Evolutionary conservation across 92 coral and sea anemone species (phyloP).

Genomic region (Nematostella vectensis): DNA sequence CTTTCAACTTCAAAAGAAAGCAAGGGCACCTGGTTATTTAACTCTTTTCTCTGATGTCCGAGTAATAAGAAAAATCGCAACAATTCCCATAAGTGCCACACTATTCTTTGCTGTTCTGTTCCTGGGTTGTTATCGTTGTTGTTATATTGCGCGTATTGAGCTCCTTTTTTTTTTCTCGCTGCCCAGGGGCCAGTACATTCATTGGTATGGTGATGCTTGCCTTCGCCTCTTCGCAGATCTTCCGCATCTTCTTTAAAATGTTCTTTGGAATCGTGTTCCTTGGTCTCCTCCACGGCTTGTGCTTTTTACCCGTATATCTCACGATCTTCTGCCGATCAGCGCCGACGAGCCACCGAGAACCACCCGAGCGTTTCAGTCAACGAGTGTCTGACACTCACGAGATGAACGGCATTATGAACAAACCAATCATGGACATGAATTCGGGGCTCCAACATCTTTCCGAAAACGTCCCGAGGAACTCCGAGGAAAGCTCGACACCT

Average conservation of each 20-base stretch:
- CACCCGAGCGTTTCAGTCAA: background rate
- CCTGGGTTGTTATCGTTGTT: too few relatives aligned
- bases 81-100: too few relatives aligned
- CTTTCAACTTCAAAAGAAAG: too few relatives aligned
- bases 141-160: too few relatives aligned
- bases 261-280: constrained; percentile 68
- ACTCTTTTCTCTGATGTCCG: too few relatives aligned
- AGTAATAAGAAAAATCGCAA: too few relatives aligned
- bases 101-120: too few relatives aligned
- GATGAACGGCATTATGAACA: constrained; percentile 2
- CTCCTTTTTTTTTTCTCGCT: background rate
- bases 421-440: background rate
- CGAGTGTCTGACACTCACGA: background rate
- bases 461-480: background rate
- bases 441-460: background rate
- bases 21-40: too few relatives aligned
- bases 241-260: constrained; percentile 71
- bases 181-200: constrained; percentile 59
- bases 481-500: background rate
- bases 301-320: constrained; percentile 64
- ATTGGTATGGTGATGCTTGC: constrained; percentile 65
- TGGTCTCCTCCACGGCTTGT: constrained; percentile 68
- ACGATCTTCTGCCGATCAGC: constrained; percentile 56
- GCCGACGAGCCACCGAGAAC: background rate
- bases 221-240: constrained; percentile 56